Percentiles rank a stretch among this genome's conserved stretches.
These are phyloP conservation scores for Trichechus manatus DNA, from an alignment of 2,113 vertebrate genomes.

Conservation along the genomic window DNA sequence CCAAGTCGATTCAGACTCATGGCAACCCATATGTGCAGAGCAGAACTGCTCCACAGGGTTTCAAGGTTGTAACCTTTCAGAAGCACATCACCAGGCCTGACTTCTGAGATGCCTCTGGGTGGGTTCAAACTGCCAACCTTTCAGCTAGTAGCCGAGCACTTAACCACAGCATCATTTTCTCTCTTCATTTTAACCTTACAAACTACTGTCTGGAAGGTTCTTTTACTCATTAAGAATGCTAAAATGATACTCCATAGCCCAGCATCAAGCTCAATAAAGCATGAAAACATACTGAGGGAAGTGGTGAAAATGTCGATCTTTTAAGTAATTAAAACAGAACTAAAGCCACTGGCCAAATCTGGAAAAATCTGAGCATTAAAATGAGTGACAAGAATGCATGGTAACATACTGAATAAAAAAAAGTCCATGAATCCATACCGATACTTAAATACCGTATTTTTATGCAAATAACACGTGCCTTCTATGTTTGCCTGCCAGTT, in stretches of 20 bases:
- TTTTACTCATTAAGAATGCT: constrained; percentile 20
- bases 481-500: no score
- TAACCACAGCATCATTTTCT: neutral
- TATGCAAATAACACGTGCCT: no score
- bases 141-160: no score
- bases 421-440: neutral
- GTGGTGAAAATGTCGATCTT: neutral
- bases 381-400: neutral
- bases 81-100: no score
- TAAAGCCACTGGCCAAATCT: neutral
- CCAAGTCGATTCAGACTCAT: no score
- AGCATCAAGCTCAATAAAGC: neutral
- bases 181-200: neutral
- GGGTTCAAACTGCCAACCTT: no score
- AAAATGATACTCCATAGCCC: neutral
- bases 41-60: no score
- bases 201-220: neutral
- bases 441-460: neutral
- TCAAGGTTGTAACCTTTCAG: no score
- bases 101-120: no score
- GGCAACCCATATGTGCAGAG: no score
- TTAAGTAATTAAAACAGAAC: constrained; percentile 41
- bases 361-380: neutral
- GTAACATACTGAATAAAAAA: neutral
- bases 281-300: neutral